Evolutionary conservation across 1,140 invertebrate species (phyloP).

Genomic region (Rhagoletis pomonella): DNA sequence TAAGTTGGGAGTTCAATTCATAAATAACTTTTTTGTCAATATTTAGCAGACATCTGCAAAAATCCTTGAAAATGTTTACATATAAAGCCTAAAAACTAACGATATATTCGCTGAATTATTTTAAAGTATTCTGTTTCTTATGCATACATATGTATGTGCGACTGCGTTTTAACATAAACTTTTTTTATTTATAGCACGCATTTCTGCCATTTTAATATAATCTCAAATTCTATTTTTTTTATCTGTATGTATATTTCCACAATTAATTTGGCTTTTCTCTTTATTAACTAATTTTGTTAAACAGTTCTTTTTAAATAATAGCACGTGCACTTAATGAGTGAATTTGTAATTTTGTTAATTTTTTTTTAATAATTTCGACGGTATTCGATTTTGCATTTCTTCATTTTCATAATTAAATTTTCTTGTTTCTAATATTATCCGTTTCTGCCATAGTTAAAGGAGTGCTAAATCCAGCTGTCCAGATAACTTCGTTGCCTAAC

Average conservation of each 20-base stretch:
- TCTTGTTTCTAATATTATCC: slow-evolving; percentile 44
- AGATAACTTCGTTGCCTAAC: background rate
- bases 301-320: slow-evolving; percentile 24
- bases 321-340: background rate
- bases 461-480: background rate
- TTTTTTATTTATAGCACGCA: background rate
- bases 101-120: too few relatives aligned
- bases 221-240: background rate
- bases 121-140: too few relatives aligned
- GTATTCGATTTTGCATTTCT: slow-evolving; percentile 44
- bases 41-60: too few relatives aligned
- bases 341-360: slow-evolving; percentile 9
- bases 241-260: slow-evolving; percentile 12
- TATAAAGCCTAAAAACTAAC: too few relatives aligned
- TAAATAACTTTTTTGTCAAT: background rate
- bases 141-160: too few relatives aligned
- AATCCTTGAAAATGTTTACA: too few relatives aligned
- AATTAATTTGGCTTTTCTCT: background rate
- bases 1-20: slow-evolving; percentile 1
- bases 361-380: background rate
- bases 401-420: background rate
- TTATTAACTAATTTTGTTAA: slow-evolving; percentile 20
- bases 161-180: background rate
- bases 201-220: background rate
- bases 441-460: background rate